Evolutionary conservation across 2,888 invertebrate genomes (phyloP), one percentile per base, ranked within the genome.

Genomic region (Leptopilina myrica): DNA sequence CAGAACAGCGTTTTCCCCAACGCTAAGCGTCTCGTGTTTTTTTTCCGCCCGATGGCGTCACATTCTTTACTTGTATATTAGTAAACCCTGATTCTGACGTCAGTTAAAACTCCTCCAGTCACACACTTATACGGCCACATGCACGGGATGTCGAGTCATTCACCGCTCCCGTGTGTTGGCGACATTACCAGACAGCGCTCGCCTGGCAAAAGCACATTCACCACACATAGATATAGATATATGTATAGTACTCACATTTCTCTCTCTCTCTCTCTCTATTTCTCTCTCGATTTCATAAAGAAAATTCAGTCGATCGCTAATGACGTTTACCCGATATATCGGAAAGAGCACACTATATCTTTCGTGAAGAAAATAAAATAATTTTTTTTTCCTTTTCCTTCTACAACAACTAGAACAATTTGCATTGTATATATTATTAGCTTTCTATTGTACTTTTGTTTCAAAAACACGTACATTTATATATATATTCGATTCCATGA

Each of bases 61-160:
- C 78, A 80, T 76, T 69, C 77, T 20, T 20, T 20, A 20, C 20
- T 78, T 80, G 76, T 49, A 49, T 49, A 65, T 53, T 80, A 65
- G 76, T 73, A 33, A 33, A 49, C 53, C 12, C 26, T 73, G 59
- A 12, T 56, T 20, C 66, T 78, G 73, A 78, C 75, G 78, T 78
- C 78, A 78, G 40, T 73, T 56, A 65, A 80, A 43, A 56, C 69
- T 43, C 66, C 69, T 76, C 65, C 56, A 78, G 79, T 80, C 79
- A 79, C 62, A 59, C 62, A 59, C 33, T 14, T 43, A 49, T 53
- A 77, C 78, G 56, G 73, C 15, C 69, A 79, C 80, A 79, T 76
- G 78, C 81, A 77, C 77, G 69, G 79, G 69, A 79, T 80, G 81
- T 80, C 84, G 82, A 83, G 84, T 83, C 80, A 82, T 80, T 80